phyloP scores from a whole-genome alignment of 2,113 vertebrate genomes.

The Garra rufa region DNA sequence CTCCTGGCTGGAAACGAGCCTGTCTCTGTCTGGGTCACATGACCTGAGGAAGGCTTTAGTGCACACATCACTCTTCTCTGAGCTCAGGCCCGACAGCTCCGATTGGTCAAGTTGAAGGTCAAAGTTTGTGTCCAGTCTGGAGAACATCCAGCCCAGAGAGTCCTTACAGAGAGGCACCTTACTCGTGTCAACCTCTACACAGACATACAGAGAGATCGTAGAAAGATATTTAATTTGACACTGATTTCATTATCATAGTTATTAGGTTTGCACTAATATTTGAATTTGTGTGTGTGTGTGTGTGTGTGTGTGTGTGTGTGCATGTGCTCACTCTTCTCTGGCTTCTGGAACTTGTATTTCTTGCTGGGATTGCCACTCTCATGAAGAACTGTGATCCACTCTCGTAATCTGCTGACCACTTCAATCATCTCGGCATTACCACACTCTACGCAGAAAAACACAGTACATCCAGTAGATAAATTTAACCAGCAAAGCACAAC shows the following conservation, averaged over 20 bases:
- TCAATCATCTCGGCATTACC: slow-evolving; percentile 89
- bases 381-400: slow-evolving; percentile 95
- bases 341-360: slow-evolving; percentile 84
- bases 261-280: neutral
- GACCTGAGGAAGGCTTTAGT: slow-evolving; percentile 91
- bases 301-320: neutral
- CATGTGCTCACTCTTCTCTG: slow-evolving; percentile 87
- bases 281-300: too few species aligned
- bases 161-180: slow-evolving; percentile 92
- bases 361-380: slow-evolving; percentile 88
- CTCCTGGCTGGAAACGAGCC: slow-evolving; percentile 92
- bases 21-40: slow-evolving; percentile 89
- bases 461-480: slow-evolving; percentile 32
- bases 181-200: slow-evolving; percentile 86
- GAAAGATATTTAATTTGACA: neutral
- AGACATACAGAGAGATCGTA: neutral
- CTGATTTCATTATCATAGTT: neutral
- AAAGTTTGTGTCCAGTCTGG: slow-evolving; percentile 92
- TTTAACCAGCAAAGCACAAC: neutral
- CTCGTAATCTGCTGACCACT: slow-evolving; percentile 87
- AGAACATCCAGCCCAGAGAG: slow-evolving; percentile 98
- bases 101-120: slow-evolving; percentile 91
- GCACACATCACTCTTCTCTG: slow-evolving; percentile 90
- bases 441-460: slow-evolving; percentile 78
- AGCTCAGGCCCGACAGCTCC: slow-evolving; percentile 89